phyloP scores from a whole-genome alignment of 2,797 vertebrate genomes.

The Lithobates sylvaticus region DNA sequence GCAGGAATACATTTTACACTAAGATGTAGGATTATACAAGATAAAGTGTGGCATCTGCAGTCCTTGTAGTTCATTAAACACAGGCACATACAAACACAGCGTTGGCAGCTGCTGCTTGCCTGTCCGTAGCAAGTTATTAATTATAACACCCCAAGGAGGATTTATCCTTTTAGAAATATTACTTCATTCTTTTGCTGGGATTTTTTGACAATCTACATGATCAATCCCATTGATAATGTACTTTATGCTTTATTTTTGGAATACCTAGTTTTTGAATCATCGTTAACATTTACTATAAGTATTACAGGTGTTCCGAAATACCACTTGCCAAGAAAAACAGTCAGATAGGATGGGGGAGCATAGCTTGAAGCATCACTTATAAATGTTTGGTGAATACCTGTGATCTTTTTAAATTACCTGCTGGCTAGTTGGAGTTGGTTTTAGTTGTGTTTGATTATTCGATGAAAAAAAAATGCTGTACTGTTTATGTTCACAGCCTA shows the following conservation, averaged over 20 bases:
- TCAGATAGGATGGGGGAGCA: neutral
- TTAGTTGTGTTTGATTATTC: neutral
- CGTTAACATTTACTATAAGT: neutral
- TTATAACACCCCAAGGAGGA: conserved; percentile 42
- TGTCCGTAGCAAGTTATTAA: conserved; percentile 49
- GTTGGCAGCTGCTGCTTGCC: conserved; percentile 47
- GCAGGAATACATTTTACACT: conserved; percentile 5
- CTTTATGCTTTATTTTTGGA: neutral
- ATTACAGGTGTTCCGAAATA: neutral
- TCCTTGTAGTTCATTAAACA: conserved; percentile 57
- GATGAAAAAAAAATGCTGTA: neutral
- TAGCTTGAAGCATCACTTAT: neutral
- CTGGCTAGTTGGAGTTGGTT: neutral
- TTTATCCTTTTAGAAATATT: conserved; percentile 35
- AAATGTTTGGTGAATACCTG: neutral
- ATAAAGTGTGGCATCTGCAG: conserved; percentile 48
- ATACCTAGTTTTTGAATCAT: neutral
- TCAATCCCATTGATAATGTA: neutral
- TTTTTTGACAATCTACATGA: conserved; percentile 29
- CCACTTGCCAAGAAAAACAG: neutral
- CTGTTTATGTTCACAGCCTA: neutral
- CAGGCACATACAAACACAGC: conserved; percentile 46
- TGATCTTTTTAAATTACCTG: neutral
- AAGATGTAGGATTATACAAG: conserved; percentile 39
- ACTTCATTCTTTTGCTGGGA: conserved; percentile 18